A percentile compares a stretch with the other conserved stretches of the same genome.
Evolutionary conservation across 2,113 vertebrate genomes (phyloP).

Genomic region (Eulacestoma nigropectus): DNA sequence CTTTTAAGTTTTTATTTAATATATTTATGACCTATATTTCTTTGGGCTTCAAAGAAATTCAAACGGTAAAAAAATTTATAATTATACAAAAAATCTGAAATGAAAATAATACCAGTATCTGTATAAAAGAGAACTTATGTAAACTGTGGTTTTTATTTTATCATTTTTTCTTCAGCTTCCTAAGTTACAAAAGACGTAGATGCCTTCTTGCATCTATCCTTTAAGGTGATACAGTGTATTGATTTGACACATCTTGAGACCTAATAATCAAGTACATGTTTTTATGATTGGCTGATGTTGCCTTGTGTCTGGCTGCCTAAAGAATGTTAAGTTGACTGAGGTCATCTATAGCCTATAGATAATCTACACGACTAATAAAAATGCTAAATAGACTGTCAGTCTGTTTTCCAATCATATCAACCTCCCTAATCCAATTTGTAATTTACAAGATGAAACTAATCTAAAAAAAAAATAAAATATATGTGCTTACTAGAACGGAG

Average conservation of each 20-base stretch:
- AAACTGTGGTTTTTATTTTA: neutral
- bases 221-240: conserved; percentile 62
- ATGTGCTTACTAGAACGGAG: neutral
- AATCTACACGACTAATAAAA: conserved; percentile 67
- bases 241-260: conserved; percentile 63
- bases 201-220: neutral
- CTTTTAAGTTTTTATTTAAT: neutral
- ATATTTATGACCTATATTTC: neutral
- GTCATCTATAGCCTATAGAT: conserved; percentile 65
- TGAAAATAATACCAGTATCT: neutral
- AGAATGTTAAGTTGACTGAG: conserved; percentile 61
- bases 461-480: conserved; percentile 13
- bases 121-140: neutral
- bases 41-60: neutral
- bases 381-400: conserved; percentile 56
- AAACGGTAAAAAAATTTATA: neutral
- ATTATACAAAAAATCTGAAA: neutral
- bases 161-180: neutral
- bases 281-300: conserved; percentile 66
- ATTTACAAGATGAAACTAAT: conserved; percentile 52
- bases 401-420: conserved; percentile 39
- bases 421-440: conserved; percentile 48
- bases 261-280: conserved; percentile 66
- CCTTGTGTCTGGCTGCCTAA: conserved; percentile 48
- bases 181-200: conserved; percentile 7